Conservation (phyloP, 2,113 vertebrate species). For the Gopherus flavomarginatus region DNA sequence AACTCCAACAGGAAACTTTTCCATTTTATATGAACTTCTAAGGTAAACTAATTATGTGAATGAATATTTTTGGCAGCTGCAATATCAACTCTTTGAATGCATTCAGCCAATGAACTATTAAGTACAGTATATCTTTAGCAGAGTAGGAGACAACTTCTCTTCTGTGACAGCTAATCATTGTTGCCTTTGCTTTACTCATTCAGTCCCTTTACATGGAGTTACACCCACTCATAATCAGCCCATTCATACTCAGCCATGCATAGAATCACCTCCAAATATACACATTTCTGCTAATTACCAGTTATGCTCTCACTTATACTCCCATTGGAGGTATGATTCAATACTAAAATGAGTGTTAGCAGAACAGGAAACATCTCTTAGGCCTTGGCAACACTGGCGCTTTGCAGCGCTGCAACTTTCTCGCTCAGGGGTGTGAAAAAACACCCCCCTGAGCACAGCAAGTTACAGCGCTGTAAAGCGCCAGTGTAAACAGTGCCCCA, state of each 20-base stretch:
- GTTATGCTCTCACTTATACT: slow-evolving; percentile 14
- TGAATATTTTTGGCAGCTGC: not conserved
- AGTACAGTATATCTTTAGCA: slow-evolving; percentile 48
- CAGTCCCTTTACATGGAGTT: slow-evolving; percentile 8
- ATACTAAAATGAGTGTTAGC: not conserved
- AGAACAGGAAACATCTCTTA: not conserved
- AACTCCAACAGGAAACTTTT: slow-evolving; percentile 45
- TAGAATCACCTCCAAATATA: slow-evolving; percentile 25
- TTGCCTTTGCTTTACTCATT: slow-evolving; percentile 32
- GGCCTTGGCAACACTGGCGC: too few species aligned
- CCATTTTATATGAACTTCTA: slow-evolving; percentile 40
- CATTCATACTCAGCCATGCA: slow-evolving; percentile 40
- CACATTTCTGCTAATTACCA: slow-evolving; percentile 12
- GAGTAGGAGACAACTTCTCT: slow-evolving; percentile 31
- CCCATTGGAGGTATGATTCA: not conserved
- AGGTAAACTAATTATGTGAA: slow-evolving; percentile 54
- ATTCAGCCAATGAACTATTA: slow-evolving; percentile 50
- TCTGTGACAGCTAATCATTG: slow-evolving; percentile 50
- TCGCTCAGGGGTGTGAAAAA: too few species aligned
- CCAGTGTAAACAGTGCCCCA: too few species aligned
- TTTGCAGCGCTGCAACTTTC: too few species aligned
- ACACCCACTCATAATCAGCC: slow-evolving; percentile 30
- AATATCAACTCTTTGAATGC: not conserved
- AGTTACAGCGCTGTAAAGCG: too few species aligned
- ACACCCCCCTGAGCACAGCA: too few species aligned